Base-by-base conservation (phyloP, 2,888 invertebrate species). In the Luffia ferchaultella region DNA sequence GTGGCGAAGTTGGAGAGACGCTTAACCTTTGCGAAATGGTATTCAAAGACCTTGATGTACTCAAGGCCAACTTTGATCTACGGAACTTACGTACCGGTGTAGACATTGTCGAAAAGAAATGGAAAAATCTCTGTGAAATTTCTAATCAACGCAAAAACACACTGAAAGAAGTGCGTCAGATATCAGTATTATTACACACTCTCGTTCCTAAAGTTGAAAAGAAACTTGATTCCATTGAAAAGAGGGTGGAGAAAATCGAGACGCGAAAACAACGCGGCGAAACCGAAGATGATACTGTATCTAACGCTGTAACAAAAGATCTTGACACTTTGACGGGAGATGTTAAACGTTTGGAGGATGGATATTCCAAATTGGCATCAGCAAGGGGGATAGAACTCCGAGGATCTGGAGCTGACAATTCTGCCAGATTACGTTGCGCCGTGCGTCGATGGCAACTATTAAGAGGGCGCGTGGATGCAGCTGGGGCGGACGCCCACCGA, bases 21-120 rank as follows among this genome's bases (percentile, higher is more conserved):
- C 72, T 95, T 1, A 93, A 93, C 63, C 85, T 92, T 16, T 93
- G 93, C 61, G 93, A 94, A 61, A 85, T 93, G 45, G 74, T 94
- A 1, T 75, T 93, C 45, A 91, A 87, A 60, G 93, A 94, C 60
- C 88, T 90, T 1, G 91, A 93, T 58, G 85, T 89, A 0, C 87
- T 89, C 70, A 90, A 90, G 61, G 87, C 88, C 0, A 89, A 91
- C 58, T 89, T 93, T 49, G 89, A 91, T 55, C 87, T 89, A 0
- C 88, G 90, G 41, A 87, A 88, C 49, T 79, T 93, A 12, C 88
- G 87, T 20, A 78, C 80, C 0, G 89, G 91, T 0, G 87, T 90
- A 48, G 88, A 91, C 49, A 89, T 89, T 52, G 77, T 94, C 12
- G 93, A 93, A 60, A 89, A 88, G 63, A 87, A 93, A 55, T 94